Base-by-base conservation (phyloP, 2,888 invertebrate genomes). In the Drosophila cognata region DNA sequence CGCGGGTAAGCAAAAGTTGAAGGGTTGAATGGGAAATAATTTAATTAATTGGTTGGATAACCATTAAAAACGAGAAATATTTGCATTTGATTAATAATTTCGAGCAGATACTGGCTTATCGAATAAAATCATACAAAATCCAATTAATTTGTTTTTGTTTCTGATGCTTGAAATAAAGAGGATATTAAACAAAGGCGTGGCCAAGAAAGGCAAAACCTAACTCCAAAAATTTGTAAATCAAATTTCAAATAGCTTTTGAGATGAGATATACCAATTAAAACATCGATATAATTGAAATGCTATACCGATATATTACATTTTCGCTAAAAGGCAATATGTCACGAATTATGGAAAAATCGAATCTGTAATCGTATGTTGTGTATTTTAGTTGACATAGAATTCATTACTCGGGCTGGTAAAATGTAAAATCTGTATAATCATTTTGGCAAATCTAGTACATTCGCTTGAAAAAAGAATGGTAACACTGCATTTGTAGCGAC, bases 71-170 rank as follows among this genome's bases (percentile, higher is more conserved):
- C 62, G 57, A 76, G 57, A 66, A 41, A 69, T 59, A 77, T 80
- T 70, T 71, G 81, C 69, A 81, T 64, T 67, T 71, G 65, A 74
- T 63, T 69, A 82, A 60, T 63, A 73, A 83, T 71, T 81, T 81
- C 79, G 79, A 82, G 81, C 58, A 67, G 60, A 71, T 68, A 78
- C 71, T 77, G 79, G 82, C 82, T 82, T 79, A 81, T 84, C 62
- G 67, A 79, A 84, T 79, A 82, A 87, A 76, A 79, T 31, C 60
- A 75, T 74, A 48, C n/a, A 21, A 63, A 57, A 25, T 41, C 25
- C 4, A 35, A 29, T 16, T 11, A 21, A 53, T 35, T 70, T 73
- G 48, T 56, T 66, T 50, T 31, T 16, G 25, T 13, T 36, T 18
- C 8, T 13, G 10, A 5, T 29, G 29, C 13, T 64, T 48, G 4